A percentile compares a stretch with the other conserved stretches of the same genome.
phyloP scores from a whole-genome alignment of 1,140 invertebrate genomes.

The Olivierus martensii region DNA sequence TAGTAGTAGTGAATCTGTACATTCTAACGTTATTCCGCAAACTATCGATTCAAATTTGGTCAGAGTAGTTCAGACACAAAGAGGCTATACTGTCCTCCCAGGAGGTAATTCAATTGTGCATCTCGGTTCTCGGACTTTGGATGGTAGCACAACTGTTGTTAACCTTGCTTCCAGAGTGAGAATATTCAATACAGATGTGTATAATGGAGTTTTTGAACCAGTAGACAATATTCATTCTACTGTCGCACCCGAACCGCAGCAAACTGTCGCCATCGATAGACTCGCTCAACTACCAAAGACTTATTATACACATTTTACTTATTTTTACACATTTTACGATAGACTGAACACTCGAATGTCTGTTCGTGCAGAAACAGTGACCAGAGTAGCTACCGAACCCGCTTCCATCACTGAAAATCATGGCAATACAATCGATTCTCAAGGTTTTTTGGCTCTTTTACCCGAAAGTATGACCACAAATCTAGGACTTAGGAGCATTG shows the following conservation, averaged over 20 bases:
- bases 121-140: slow-evolving; percentile 23
- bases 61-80: slow-evolving; percentile 3
- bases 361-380: slow-evolving; percentile 17
- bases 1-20: slow-evolving; percentile 12
- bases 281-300: slow-evolving; percentile 15
- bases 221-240: background rate
- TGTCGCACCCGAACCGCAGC: no score
- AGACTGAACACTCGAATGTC: slow-evolving; percentile 13
- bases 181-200: slow-evolving; percentile 11
- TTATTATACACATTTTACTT: slow-evolving; percentile 16
- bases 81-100: background rate
- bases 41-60: slow-evolving; percentile 11
- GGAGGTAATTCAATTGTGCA: slow-evolving; percentile 2
- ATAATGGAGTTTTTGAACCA: background rate
- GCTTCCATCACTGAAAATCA: slow-evolving; percentile 4
- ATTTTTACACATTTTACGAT: slow-evolving; percentile 22
- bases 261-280: background rate
- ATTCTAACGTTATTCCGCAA: slow-evolving; percentile 13
- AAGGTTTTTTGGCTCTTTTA: slow-evolving; percentile 23
- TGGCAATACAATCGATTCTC: slow-evolving; percentile 12
- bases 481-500: slow-evolving; percentile 24
- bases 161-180: slow-evolving; percentile 19
- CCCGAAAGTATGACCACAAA: slow-evolving; percentile 19
- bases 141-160: slow-evolving; percentile 26
- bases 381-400: slow-evolving; percentile 9